phyloP scores from a whole-genome alignment of 2,797 vertebrate genomes.

The Tympanoctomys barrerae region DNA sequence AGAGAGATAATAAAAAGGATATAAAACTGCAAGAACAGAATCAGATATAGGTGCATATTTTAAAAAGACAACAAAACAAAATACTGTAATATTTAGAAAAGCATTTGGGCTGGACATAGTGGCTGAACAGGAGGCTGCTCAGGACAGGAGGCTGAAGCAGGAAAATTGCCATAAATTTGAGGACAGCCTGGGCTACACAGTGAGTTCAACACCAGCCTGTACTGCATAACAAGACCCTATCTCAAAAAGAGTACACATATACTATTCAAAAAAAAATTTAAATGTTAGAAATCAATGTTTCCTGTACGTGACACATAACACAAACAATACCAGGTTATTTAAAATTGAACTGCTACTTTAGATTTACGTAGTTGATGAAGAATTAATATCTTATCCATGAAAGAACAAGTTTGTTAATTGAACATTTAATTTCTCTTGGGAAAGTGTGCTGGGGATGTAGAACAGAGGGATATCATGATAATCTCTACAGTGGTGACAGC shows the following conservation, averaged over 20 bases:
- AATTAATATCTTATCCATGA: background rate
- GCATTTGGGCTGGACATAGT: background rate
- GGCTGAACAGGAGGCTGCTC: too few relatives aligned
- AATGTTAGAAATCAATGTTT: conserved; percentile 34
- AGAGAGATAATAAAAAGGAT: background rate
- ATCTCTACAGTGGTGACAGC: background rate
- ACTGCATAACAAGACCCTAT: background rate
- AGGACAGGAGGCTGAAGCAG: background rate
- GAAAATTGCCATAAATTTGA: background rate
- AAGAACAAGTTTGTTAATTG: conserved; percentile 26
- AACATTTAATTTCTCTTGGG: conserved; percentile 27
- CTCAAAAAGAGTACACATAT: background rate
- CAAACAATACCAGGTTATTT: background rate
- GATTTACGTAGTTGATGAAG: background rate
- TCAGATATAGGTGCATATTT: background rate
- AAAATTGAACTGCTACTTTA: background rate
- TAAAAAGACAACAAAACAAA: background rate
- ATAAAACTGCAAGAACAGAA: background rate
- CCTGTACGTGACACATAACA: background rate
- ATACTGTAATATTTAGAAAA: conserved; percentile 3
- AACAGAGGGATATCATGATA: background rate
- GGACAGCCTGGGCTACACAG: background rate
- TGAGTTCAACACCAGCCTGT: background rate
- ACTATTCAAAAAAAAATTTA: background rate
- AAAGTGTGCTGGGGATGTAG: conserved; percentile 31